A percentile compares a stretch with the other conserved stretches of the same genome.
Evolutionary conservation across 2,888 invertebrate genomes (phyloP).

Genomic region (Drosophila algonquin): DNA sequence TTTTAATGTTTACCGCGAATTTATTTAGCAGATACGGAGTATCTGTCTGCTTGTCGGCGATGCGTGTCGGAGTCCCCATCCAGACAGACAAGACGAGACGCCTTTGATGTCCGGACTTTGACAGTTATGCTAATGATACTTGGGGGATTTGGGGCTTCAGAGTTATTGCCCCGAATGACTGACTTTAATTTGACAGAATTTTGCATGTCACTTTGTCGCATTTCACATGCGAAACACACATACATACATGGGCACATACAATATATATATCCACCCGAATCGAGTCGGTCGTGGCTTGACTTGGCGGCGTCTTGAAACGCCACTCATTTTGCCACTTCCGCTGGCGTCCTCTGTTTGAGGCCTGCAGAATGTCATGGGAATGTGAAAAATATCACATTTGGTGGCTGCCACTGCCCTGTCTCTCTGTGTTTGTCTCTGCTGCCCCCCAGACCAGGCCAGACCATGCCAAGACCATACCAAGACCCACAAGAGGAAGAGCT

Average conservation of each 20-base stretch:
- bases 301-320: constrained; percentile 77
- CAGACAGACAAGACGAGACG: constrained; percentile 37
- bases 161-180: constrained; percentile 56
- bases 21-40: constrained; percentile 37
- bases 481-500: constrained; percentile 44
- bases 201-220: constrained; percentile 68
- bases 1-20: constrained; percentile 54
- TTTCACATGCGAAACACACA: constrained; percentile 46
- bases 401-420: constrained; percentile 21
- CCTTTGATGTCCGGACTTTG: constrained; percentile 46
- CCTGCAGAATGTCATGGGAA: constrained; percentile 74
- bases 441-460: too few species aligned
- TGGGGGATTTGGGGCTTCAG: constrained; percentile 13
- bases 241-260: background rate
- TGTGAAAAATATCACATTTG: constrained; percentile 66
- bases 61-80: constrained; percentile 50
- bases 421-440: too few species aligned
- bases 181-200: constrained; percentile 81
- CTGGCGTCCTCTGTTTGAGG: constrained; percentile 46
- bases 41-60: constrained; percentile 69
- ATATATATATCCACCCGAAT: constrained; percentile 38
- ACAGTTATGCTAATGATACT: constrained; percentile 76
- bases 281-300: constrained; percentile 10
- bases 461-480: background rate
- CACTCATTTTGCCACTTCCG: constrained; percentile 81